A percentile compares a stretch with the other conserved stretches of the same genome.
These are phyloP conservation scores for Anniella stebbinsi DNA, from an alignment of 2,797 vertebrate species.

Conservation along the genomic window DNA sequence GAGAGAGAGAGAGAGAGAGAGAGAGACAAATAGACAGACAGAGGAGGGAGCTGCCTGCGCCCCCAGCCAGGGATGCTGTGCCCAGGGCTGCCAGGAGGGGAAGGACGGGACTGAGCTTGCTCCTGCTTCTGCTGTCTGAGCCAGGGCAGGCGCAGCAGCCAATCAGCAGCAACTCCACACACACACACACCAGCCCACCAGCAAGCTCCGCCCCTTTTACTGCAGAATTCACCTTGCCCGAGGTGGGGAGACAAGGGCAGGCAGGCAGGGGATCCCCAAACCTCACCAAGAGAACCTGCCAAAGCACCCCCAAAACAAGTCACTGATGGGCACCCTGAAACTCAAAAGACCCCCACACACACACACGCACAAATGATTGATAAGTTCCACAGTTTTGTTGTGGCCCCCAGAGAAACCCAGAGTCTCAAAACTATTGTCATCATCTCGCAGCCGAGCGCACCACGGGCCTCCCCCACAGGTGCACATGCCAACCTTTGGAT, in stretches of 20 bases:
- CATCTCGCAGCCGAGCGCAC: not conserved
- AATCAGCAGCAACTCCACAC: conserved; percentile 41
- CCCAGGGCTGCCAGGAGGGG: conserved; percentile 75
- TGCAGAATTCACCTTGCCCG: conserved; percentile 63
- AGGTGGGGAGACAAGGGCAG: conserved; percentile 23
- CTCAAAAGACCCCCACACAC: too few species aligned
- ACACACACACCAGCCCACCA: conserved; percentile 21
- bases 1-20: not conserved
- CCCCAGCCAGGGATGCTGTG: conserved; percentile 29
- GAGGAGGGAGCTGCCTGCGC: conserved; percentile 12
- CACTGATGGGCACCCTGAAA: not conserved
- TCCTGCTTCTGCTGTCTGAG: conserved; percentile 18
- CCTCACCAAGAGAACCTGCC: not conserved
- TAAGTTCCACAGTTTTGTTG: too few species aligned
- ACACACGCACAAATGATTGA: too few species aligned
- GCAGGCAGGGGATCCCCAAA: not conserved
- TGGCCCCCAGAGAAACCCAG: too few species aligned
- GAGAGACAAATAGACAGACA: not conserved
- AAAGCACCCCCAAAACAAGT: not conserved
- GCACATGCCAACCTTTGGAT: too few species aligned
- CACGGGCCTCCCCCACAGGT: not conserved
- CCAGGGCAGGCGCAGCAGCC: conserved; percentile 25
- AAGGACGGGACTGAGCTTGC: conserved; percentile 36
- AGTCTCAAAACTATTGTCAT: too few species aligned
- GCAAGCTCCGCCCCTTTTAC: conserved; percentile 74